These are phyloP conservation scores for Nephrotoma appendiculata DNA, from an alignment of 2,888 invertebrate genomes.

Conservation along the genomic window DNA sequence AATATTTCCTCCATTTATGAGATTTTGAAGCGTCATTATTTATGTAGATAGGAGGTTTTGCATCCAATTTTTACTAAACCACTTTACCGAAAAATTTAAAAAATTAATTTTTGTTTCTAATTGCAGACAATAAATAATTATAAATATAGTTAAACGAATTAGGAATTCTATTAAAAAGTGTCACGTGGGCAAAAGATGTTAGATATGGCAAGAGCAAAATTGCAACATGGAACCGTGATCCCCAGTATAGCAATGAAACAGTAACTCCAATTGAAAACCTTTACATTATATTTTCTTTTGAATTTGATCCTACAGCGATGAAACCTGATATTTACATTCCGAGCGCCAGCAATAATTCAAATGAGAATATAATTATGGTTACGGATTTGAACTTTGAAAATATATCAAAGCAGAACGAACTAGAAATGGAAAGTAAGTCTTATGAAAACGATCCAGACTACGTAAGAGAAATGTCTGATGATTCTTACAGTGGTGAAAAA, in stretches of 20 bases:
- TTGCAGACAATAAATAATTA: too few species aligned
- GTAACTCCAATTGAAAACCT: neutral
- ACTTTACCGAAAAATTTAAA: too few species aligned
- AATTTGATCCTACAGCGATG: neutral
- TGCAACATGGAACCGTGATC: neutral
- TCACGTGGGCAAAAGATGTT: neutral
- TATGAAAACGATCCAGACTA: neutral
- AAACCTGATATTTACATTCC: neutral
- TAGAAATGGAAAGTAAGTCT: neutral
- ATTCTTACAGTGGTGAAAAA: neutral
- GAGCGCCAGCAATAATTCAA: too few species aligned
- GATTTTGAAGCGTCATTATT: too few species aligned
- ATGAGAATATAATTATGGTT: neutral
- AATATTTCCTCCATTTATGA: too few species aligned
- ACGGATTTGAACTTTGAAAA: neutral
- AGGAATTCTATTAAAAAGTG: neutral
- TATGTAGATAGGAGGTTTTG: too few species aligned
- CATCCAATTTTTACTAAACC: too few species aligned
- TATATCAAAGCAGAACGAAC: too few species aligned
- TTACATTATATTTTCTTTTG: neutral
- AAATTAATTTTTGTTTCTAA: too few species aligned
- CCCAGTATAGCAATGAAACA: neutral
- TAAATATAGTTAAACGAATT: too few species aligned
- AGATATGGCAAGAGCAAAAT: neutral
- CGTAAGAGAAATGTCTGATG: neutral